A percentile compares a stretch with the other conserved stretches of the same genome.
phyloP scores from a whole-genome alignment of 2,113 vertebrate genomes.

The Channa argus region DNA sequence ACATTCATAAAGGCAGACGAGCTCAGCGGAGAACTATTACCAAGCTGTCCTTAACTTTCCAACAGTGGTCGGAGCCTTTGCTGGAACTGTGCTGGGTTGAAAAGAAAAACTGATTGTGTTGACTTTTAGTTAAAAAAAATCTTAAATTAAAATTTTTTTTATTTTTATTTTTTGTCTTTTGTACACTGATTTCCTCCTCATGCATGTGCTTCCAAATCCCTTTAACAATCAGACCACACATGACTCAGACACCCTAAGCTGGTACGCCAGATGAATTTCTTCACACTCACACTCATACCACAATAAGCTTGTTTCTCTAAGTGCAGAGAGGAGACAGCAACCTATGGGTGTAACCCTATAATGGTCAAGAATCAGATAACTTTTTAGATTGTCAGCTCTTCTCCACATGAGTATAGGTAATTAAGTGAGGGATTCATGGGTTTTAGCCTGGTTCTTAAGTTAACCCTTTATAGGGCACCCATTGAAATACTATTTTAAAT shows the following conservation, averaged over 20 bases:
- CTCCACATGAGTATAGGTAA: too few species aligned
- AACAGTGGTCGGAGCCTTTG: conserved; percentile 17
- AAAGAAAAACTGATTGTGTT: conserved; percentile 13
- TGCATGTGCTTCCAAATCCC: neutral
- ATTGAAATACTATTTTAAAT: too few species aligned
- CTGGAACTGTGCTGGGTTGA: conserved; percentile 12
- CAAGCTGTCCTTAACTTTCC: conserved; percentile 55
- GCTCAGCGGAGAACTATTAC: conserved; percentile 69
- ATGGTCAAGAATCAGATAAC: conserved; percentile 2
- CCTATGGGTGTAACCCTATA: neutral
- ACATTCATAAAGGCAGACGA: conserved; percentile 71
- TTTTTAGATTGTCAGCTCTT: neutral
- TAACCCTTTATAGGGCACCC: too few species aligned
- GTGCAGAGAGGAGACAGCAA: neutral
- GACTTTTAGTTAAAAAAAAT: neutral
- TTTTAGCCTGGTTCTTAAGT: too few species aligned
- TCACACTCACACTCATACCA: conserved; percentile 20
- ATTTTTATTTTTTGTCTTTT: neutral
- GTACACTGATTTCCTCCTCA: neutral
- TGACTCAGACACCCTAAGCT: conserved; percentile 30
- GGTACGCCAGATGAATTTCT: conserved; percentile 34
- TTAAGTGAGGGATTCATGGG: too few species aligned
- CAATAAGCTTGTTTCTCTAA: conserved; percentile 11
- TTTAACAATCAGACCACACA: neutral
- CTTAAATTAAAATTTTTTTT: too few species aligned